These are phyloP conservation scores for Turritopsis rubra DNA, from an alignment of 30 jellyfish, hydroid and myxozoan genomes.

Conservation along the genomic window DNA sequence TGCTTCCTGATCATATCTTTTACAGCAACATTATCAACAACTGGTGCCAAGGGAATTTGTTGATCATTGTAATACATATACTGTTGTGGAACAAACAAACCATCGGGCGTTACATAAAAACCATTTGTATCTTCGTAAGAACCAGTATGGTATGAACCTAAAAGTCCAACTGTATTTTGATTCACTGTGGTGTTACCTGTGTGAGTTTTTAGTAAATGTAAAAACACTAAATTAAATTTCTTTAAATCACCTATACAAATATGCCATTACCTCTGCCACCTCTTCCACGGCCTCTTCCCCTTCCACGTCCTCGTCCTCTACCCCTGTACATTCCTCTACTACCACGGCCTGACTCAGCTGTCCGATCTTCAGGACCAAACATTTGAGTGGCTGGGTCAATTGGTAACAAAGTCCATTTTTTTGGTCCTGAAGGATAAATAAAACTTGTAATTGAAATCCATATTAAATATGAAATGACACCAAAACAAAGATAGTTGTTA, in stretches of 20 bases:
- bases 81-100: constrained; percentile 81
- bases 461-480: no score
- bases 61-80: constrained; percentile 45
- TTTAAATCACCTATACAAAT: no score
- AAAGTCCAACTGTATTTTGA: not conserved
- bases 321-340: constrained; percentile 36
- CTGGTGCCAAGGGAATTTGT: constrained; percentile 27
- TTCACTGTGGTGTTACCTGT: no score
- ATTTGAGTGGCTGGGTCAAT: constrained; percentile 71
- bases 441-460: not conserved
- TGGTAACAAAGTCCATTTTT: constrained; percentile 87
- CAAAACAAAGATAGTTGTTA: constrained; percentile 12
- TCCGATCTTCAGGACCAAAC: constrained; percentile 42
- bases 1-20: constrained; percentile 74
- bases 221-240: no score
- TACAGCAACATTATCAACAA: constrained; percentile 51
- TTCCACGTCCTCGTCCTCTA: constrained; percentile 82
- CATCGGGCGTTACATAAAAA: constrained; percentile 65
- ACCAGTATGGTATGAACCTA: constrained; percentile 3
- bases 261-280: constrained; percentile 98
- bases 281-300: constrained; percentile 92
- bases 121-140: constrained; percentile 29
- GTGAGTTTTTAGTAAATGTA: no score
- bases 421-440: constrained; percentile 43
- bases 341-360: constrained; percentile 48